Conservation (phyloP, 2,113 vertebrate species). For the Cyprinodon variegatus region DNA sequence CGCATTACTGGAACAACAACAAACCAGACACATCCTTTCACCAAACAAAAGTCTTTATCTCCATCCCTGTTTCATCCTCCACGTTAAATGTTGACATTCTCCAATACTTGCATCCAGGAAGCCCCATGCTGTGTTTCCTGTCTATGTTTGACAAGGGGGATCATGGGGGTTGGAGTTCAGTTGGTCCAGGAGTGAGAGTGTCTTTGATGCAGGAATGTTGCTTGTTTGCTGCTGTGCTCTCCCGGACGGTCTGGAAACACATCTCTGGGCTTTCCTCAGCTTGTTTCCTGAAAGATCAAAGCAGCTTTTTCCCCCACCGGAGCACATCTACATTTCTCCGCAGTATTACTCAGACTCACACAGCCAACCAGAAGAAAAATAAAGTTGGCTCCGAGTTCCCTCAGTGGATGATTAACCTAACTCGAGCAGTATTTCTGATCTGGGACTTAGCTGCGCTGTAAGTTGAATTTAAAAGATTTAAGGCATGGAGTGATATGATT, state of each 20-base stretch:
- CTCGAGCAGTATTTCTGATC: conserved; percentile 5
- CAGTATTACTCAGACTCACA: conserved; percentile 19
- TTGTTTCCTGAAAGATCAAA: conserved; percentile 69
- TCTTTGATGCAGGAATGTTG: conserved; percentile 70
- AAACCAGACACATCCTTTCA: conserved; percentile 54
- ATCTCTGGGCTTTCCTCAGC: conserved; percentile 61
- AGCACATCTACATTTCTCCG: conserved; percentile 54
- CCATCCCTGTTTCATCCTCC: conserved; percentile 38
- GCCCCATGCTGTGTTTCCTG: conserved; percentile 59
- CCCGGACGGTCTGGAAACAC: conserved; percentile 57
- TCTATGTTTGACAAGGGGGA: conserved; percentile 69
- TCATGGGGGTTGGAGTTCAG: conserved; percentile 69
- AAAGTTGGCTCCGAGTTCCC: conserved; percentile 20
- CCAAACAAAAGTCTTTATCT: conserved; percentile 54
- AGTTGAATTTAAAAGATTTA: conserved; percentile 16
- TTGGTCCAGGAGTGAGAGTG: conserved; percentile 46
- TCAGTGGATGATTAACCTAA: conserved; percentile 23
- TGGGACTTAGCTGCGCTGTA: conserved; percentile 13
- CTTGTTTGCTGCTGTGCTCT: conserved; percentile 51
- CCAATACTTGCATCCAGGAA: conserved; percentile 63
- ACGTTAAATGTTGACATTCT: conserved; percentile 67
- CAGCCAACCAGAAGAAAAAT: conserved; percentile 29
- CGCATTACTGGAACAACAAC: conserved; percentile 18
- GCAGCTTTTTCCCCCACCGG: conserved; percentile 12
- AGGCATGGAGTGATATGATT: background rate